Evolutionary conservation across 2,797 vertebrate genomes (phyloP), one percentile per base, ranked within the genome.

Genomic region (Distichodus sexfasciatus): DNA sequence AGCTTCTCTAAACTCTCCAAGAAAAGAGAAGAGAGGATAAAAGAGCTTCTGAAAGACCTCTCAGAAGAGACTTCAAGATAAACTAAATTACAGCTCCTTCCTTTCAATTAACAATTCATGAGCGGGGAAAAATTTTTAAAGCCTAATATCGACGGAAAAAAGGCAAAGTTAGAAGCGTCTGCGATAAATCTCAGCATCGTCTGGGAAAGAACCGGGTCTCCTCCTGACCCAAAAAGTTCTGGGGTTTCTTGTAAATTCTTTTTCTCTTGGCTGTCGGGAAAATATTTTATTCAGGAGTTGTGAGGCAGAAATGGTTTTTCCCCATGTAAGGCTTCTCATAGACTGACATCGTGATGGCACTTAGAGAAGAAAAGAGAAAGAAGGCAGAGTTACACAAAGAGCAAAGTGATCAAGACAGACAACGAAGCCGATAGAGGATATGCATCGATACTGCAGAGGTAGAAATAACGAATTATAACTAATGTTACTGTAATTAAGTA

Each of bases 211-310:
- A 79, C 28, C 41, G 78, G 51, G 35, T 77, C n/a, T n/a, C n/a
- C n/a, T 54, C 68, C 15, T 79, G 81, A 83, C 83, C 79, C 64
- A 72, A 79, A 84, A 76, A 74, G 40, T 66, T 0, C 11, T 21
- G n/a, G n/a, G n/a, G n/a, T n/a, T n/a, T n/a, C n/a, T n/a, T n/a
- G n/a, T n/a, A n/a, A 58, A 81, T 81, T 78, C 77, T 78, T 78
- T 59, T 69, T 28, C 40, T 38, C 80, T 43, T 65, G 74, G 78
- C 82, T 79, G 9, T 51, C 33, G 81, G 81, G 48, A 26, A 80
- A 76, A 85, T 83, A 24, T 80, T 86, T 87, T 82, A 87, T 87
- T 86, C 81, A 85, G 69, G 75, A 60, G 71, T 36, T 76, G 65
- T 60, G 58, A 80, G 84, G 82, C 82, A 85, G 79, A 80, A 84